phyloP scores from a whole-genome alignment of 2,797 vertebrate species.

The Macropus fuliginosus region DNA sequence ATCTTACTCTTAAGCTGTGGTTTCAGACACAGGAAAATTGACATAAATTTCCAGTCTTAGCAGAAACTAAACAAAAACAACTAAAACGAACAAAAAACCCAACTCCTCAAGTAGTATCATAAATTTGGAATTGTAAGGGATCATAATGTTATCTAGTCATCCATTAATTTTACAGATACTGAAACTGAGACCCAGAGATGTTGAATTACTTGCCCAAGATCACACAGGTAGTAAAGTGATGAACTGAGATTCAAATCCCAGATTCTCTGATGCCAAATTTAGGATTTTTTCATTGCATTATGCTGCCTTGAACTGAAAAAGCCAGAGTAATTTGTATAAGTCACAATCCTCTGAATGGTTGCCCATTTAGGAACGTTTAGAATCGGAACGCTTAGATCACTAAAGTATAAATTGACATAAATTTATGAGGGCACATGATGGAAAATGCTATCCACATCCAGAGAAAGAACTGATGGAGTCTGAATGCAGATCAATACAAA shows the following conservation, averaged over 20 bases:
- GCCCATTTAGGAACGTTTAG: background rate
- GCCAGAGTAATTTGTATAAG: background rate
- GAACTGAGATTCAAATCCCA: background rate
- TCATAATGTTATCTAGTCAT: too few relatives aligned
- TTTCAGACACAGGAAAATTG: slow-evolving; percentile 34
- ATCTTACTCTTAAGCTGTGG: slow-evolving; percentile 12
- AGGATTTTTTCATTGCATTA: background rate
- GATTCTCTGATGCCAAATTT: background rate
- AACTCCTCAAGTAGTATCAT: too few relatives aligned
- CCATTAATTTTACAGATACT: too few relatives aligned
- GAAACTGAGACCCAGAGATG: background rate
- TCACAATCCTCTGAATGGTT: background rate
- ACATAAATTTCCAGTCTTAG: background rate
- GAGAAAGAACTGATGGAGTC: background rate
- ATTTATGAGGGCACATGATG: background rate
- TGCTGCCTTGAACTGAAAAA: background rate
- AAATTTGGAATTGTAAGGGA: too few relatives aligned
- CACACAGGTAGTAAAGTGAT: background rate
- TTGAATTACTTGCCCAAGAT: background rate
- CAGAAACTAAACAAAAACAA: too few relatives aligned
- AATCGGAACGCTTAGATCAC: background rate
- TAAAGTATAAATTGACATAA: background rate
- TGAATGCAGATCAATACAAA: background rate
- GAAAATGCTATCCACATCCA: too few relatives aligned
- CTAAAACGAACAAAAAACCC: too few relatives aligned